These are phyloP conservation scores for Lasioglossum morio DNA, from an alignment of 2,888 invertebrate species.

Conservation along the genomic window DNA sequence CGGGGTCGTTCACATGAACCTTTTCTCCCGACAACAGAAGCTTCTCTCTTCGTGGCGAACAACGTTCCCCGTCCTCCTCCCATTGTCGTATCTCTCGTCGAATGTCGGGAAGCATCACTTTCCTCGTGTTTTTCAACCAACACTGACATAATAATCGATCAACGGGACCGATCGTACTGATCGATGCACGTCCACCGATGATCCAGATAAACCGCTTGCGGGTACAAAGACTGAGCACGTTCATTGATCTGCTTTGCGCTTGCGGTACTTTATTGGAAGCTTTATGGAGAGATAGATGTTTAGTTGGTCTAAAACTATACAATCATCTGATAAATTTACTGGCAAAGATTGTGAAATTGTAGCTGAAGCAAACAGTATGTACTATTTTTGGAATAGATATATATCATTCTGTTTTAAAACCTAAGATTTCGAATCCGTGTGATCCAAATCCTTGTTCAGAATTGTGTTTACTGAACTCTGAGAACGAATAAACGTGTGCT, in stretches of 20 bases:
- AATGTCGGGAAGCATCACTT: not conserved
- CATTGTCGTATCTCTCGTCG: not conserved
- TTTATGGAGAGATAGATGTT: not conserved
- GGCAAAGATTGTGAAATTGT: slow-evolving; percentile 88
- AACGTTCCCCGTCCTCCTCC: not conserved
- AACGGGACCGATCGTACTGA: not conserved
- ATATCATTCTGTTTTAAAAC: slow-evolving; percentile 89
- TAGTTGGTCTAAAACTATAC: slow-evolving; percentile 87
- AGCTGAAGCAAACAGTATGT: slow-evolving; percentile 85
- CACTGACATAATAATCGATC: slow-evolving; percentile 1
- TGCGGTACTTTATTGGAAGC: not conserved
- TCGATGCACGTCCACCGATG: not conserved
- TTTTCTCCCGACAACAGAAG: slow-evolving; percentile 9
- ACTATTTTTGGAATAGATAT: slow-evolving; percentile 89
- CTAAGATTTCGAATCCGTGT: slow-evolving; percentile 87
- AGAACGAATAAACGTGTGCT: slow-evolving; percentile 87
- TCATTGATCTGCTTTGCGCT: not conserved
- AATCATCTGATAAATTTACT: slow-evolving; percentile 91
- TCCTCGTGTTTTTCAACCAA: not conserved
- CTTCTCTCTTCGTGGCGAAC: not conserved
- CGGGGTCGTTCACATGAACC: slow-evolving; percentile 49
- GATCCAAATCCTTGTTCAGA: slow-evolving; percentile 88
- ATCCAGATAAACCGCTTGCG: slow-evolving; percentile 1
- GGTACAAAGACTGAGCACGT: not conserved
- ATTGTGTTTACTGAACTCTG: slow-evolving; percentile 90